These are phyloP conservation scores for Altica lythri DNA, from an alignment of 2,888 invertebrate genomes.

Conservation along the genomic window DNA sequence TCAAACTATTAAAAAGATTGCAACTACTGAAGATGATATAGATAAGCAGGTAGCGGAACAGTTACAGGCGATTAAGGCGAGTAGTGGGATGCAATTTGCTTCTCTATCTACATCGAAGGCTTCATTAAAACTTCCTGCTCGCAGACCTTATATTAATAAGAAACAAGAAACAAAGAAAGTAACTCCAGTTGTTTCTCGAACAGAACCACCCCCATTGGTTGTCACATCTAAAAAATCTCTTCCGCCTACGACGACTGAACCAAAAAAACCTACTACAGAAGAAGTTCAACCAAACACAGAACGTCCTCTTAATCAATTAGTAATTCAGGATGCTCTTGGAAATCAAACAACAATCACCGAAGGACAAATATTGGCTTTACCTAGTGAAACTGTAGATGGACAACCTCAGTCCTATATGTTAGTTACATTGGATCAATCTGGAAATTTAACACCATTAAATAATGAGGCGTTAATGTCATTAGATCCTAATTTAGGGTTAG, in stretches of 20 bases:
- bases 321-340: slow-evolving; percentile 56
- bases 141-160: slow-evolving; percentile 33
- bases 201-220: slow-evolving; percentile 17
- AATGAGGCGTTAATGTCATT: slow-evolving; percentile 68
- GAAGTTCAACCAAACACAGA: slow-evolving; percentile 31
- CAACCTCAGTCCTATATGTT: slow-evolving; percentile 75
- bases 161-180: slow-evolving; percentile 35
- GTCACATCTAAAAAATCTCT: slow-evolving; percentile 1
- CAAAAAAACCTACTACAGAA: slow-evolving; percentile 21
- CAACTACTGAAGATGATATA: slow-evolving; percentile 37
- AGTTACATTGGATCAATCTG: slow-evolving; percentile 72
- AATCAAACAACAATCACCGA: slow-evolving; percentile 60
- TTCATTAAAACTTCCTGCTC: slow-evolving; percentile 14
- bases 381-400: slow-evolving; percentile 71
- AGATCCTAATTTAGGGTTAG: slow-evolving; percentile 59
- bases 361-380: slow-evolving; percentile 72
- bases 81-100: slow-evolving; percentile 35
- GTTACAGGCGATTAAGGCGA: slow-evolving; percentile 55
- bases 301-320: slow-evolving; percentile 52
- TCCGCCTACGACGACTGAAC: slow-evolving; percentile 16
- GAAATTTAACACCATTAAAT: slow-evolving; percentile 73
- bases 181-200: slow-evolving; percentile 5
- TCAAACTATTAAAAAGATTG: slow-evolving; percentile 53
- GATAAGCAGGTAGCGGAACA: slow-evolving; percentile 51
- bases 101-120: slow-evolving; percentile 21